Base-by-base conservation (phyloP, 2,113 vertebrate genomes). In the Sturnira hondurensis region DNA sequence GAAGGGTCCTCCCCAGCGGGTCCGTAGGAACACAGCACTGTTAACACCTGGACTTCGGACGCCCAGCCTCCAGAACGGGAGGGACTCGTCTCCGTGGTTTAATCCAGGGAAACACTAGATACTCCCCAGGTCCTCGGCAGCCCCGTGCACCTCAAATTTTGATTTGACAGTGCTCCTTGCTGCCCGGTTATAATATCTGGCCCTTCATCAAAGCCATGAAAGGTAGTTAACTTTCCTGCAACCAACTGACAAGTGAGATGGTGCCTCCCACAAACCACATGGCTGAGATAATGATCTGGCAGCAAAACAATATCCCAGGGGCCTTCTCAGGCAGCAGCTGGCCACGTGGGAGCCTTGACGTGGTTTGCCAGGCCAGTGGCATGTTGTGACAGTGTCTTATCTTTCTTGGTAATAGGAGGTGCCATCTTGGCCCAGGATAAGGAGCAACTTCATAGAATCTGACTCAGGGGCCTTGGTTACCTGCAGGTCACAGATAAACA, bases 351-450 rank as follows among this genome's bases (percentile, higher is more conserved):
- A 13, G 11, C 45, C 67, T 74, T 82, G 11, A 1, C 5, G 0
- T 16, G 54, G 14, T 4, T 9, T 68, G 41, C 38, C 82, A 15
- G 58, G 0, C 1, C 41, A 4, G 19, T 2, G 16, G 19, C 38
- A 13, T 41, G 20, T 19, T 7, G 6, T 56, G 73, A 26, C 73
- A 36, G 17, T 7, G 73, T 78, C 74, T 95, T 96, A 94, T 97
- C 96, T 90, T 52, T 50, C 84, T 73, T 20, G 5, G 85, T 94
- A 71, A 90, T 67, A 85, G 94, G 96, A 89, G 84, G 85, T 71
- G 63, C 96, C 52, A 28, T 26, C 20, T 52, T 1, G 12, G n/a
- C 31, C 26, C 4, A 0, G 83, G 96, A 97, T 97, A 96, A 97
- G 91, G 15, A 84, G 36, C 28, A 41, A 45, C 45, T 85, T 84